Conservation (phyloP, 2,113 vertebrate genomes). For the Antechinus flavipes region DNA sequence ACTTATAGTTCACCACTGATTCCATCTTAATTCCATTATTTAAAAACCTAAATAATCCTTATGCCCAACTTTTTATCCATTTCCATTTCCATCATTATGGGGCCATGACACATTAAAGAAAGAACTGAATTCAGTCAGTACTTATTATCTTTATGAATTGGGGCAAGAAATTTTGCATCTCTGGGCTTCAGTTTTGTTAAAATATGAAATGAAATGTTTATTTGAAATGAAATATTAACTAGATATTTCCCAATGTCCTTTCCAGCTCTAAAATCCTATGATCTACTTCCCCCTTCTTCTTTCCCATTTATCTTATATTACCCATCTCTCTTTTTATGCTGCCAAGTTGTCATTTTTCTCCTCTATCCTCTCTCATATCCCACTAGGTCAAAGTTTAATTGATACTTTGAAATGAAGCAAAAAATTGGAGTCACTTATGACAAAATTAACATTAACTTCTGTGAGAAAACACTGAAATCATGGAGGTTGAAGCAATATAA, state of each 20-base stretch:
- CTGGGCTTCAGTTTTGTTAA: not conserved
- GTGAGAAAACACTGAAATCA: not conserved
- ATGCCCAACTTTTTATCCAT: not conserved
- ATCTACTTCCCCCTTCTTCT: not conserved
- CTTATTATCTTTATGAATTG: not conserved
- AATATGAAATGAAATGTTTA: not conserved
- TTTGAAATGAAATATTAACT: not conserved
- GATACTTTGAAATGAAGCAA: not conserved
- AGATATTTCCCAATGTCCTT: not conserved
- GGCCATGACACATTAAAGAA: not conserved
- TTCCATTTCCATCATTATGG: not conserved
- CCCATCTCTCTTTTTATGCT: not conserved
- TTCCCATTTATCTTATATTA: not conserved
- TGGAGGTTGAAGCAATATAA: not conserved
- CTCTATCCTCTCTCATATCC: not conserved
- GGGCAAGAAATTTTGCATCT: not conserved
- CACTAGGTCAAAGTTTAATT: not conserved
- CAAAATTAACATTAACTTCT: slow-evolving; percentile 2
- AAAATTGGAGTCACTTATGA: not conserved
- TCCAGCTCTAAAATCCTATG: not conserved
- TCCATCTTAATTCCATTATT: slow-evolving; percentile 16
- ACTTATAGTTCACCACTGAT: not conserved
- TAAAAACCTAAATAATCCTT: not conserved
- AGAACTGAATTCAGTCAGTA: not conserved
- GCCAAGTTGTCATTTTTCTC: not conserved